These are phyloP conservation scores for Drosophila biarmipes DNA, from an alignment of 1,140 invertebrate species.

Conservation along the genomic window DNA sequence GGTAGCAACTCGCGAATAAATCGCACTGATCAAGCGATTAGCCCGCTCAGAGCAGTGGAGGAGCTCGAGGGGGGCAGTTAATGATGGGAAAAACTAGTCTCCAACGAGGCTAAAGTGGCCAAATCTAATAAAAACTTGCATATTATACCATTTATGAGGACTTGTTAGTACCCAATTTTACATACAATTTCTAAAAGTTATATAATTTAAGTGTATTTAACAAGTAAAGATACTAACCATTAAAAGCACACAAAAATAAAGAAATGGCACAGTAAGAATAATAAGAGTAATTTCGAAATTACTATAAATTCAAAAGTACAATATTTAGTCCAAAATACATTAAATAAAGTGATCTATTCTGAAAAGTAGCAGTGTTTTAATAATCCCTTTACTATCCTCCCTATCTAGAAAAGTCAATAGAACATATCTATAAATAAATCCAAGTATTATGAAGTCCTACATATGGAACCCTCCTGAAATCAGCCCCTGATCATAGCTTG, in stretches of 20 bases:
- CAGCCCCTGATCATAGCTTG: slow-evolving; percentile 15
- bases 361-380: background rate
- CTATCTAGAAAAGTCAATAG: background rate
- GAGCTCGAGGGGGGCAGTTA: background rate
- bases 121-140: too few species aligned
- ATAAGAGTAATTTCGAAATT: too few species aligned
- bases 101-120: background rate
- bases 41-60: background rate
- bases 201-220: background rate
- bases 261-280: too few species aligned
- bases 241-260: too few species aligned
- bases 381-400: background rate
- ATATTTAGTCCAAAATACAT: too few species aligned
- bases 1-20: slow-evolving; percentile 9
- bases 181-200: too few species aligned
- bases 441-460: too few species aligned
- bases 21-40: slow-evolving; percentile 13
- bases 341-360: too few species aligned
- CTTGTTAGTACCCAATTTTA: too few species aligned
- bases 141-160: background rate
- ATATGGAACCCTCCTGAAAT: background rate
- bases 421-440: background rate
- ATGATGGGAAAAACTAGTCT: background rate
- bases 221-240: background rate
- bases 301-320: too few species aligned